These are phyloP conservation scores for Halcyon badia DNA, from an alignment of 2,797 vertebrate species.

Conservation along the genomic window DNA sequence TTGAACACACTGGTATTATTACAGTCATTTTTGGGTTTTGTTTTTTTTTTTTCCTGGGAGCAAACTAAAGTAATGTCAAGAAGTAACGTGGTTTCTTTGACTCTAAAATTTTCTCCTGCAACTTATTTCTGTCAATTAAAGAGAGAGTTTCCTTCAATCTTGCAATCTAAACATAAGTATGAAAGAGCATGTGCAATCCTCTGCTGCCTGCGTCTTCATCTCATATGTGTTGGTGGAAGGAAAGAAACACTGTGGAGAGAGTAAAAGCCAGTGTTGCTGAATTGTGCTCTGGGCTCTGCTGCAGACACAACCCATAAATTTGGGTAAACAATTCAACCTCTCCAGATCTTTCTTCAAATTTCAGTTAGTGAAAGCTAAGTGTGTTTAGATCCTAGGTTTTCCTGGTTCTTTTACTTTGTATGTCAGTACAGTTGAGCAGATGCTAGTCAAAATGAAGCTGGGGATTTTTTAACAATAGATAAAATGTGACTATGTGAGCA, in stretches of 20 bases:
- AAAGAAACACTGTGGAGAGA: neutral
- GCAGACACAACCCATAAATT: neutral
- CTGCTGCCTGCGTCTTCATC: too few species aligned
- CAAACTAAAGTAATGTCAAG: neutral
- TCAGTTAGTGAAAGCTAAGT: neutral
- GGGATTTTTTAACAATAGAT: neutral
- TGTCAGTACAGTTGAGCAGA: neutral
- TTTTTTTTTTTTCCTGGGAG: neutral
- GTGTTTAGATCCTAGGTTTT: neutral
- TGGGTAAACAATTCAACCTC: rapidly evolving
- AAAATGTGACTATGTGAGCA: neutral
- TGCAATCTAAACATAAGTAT: too few species aligned
- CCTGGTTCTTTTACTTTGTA: neutral
- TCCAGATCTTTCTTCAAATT: neutral
- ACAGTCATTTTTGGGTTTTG: too few species aligned
- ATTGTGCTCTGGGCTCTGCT: neutral
- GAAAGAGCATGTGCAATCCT: too few species aligned
- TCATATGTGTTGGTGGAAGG: neutral
- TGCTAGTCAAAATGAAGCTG: neutral
- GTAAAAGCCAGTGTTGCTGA: neutral
- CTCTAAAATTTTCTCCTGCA: neutral
- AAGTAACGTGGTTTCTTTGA: neutral
- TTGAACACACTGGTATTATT: neutral
- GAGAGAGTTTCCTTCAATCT: too few species aligned
- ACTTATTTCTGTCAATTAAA: neutral